Conservation (phyloP, 2,888 invertebrate genomes). For the Colostygia pectinataria region DNA sequence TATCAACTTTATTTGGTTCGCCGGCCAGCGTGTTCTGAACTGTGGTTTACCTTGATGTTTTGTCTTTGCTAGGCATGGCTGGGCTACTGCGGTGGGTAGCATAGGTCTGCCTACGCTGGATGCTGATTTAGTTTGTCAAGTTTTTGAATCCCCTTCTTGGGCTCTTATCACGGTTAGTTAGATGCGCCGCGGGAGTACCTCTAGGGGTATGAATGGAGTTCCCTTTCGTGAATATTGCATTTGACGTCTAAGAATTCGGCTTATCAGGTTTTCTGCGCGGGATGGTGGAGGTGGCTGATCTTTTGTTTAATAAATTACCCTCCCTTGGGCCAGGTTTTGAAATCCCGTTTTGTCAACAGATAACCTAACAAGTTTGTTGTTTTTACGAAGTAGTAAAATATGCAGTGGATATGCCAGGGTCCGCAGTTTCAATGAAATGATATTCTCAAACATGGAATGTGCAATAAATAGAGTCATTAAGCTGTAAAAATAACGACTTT, state of each 20-base stretch:
- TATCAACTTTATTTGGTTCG: constrained; percentile 34
- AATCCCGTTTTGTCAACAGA: constrained; percentile 17
- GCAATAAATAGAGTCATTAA: constrained; percentile 55
- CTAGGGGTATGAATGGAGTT: constrained; percentile 58
- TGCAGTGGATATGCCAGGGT: constrained; percentile 13
- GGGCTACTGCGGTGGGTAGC: constrained; percentile 21
- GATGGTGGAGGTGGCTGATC: constrained; percentile 39
- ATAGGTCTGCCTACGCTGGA: constrained; percentile 51
- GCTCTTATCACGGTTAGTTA: constrained; percentile 76
- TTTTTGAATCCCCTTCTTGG: constrained; percentile 61
- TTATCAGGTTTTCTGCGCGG: constrained; percentile 48
- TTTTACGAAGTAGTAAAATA: constrained; percentile 21
- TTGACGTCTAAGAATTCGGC: constrained; percentile 62
- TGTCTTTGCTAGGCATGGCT: constrained; percentile 12
- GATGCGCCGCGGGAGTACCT: constrained; percentile 56
- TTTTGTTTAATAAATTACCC: constrained; percentile 51
- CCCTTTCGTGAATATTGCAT: constrained; percentile 69
- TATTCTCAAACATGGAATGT: constrained; percentile 28
- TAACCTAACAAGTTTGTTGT: constrained; percentile 15
- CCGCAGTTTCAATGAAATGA: constrained; percentile 27
- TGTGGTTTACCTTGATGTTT: constrained; percentile 32
- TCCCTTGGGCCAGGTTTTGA: constrained; percentile 20
- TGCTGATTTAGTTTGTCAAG: constrained; percentile 59
- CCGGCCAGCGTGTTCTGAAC: constrained; percentile 32
- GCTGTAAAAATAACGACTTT: constrained; percentile 44